phyloP scores from a whole-genome alignment of 1,140 invertebrate genomes.

The Trachymyrmex septentrionalis region DNA sequence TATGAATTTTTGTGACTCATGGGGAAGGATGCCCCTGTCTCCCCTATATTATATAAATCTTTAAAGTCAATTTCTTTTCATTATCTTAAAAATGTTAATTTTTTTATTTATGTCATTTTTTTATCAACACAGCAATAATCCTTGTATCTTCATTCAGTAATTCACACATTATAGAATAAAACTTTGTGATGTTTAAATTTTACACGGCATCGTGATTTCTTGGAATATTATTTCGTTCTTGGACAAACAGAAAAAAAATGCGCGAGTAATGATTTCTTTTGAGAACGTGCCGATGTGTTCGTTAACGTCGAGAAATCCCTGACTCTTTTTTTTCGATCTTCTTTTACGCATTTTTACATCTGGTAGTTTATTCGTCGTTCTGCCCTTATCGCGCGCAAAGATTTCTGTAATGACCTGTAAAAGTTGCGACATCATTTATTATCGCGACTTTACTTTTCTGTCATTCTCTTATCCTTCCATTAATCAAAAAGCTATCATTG shows the following conservation, averaged over 20 bases:
- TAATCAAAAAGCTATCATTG: slow-evolving; percentile 25
- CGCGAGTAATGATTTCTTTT: slow-evolving; percentile 71
- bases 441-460: slow-evolving; percentile 30
- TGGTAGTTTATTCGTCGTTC: slow-evolving; percentile 20
- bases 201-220: neutral
- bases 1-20: too few species aligned
- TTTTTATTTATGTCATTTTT: too few species aligned
- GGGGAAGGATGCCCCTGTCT: too few species aligned
- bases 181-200: neutral
- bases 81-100: too few species aligned
- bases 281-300: slow-evolving; percentile 55
- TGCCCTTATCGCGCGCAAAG: slow-evolving; percentile 10
- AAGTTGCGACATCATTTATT: slow-evolving; percentile 50
- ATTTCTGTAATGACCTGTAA: slow-evolving; percentile 57
- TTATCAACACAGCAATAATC: neutral
- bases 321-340: slow-evolving; percentile 18
- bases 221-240: neutral
- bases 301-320: slow-evolving; percentile 65
- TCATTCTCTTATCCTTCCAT: slow-evolving; percentile 12
- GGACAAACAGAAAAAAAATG: neutral
- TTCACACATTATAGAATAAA: neutral
- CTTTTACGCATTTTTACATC: neutral
- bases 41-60: too few species aligned
- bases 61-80: too few species aligned
- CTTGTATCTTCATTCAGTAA: neutral